Evolutionary conservation across 2,888 invertebrate genomes (phyloP), one percentile per base, ranked within the genome.

Genomic region (Latrodectus hesperus): DNA sequence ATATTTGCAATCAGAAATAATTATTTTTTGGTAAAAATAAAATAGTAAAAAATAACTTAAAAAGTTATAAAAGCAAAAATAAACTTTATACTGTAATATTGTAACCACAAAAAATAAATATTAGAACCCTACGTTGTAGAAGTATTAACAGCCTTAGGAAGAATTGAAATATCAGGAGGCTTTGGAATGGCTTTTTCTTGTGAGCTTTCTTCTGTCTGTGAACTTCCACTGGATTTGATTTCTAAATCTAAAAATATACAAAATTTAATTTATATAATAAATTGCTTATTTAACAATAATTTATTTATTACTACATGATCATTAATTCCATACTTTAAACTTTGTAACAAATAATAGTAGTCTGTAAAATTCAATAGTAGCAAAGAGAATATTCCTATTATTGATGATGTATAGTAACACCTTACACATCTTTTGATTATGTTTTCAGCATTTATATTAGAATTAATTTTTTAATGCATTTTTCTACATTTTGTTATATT

Each of bases 81-180:
- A 22, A 22, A 22, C 22, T 22, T 26, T 12, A 26, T 26, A 38
- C 49, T 49, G 22, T 38, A 71, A 22, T 22, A 17, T 71, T 0
- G 0, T 71, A 16, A 12, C 12, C 0, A 60, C 60, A 60, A 60
- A 60, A 60, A 12, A 60, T 60, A 60, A 60, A 6, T 60, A 60
- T 60, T 14, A 55, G 38, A 38, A 6, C 38, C 38, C 1, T 38
- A 81, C 81, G n/a, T 38, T 65, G 73, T n/a, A n/a, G 65, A 52
- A 60, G 74, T 71, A 78, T 82, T 78, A n/a, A 78, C 70, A 71
- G 26, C 10, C 73, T 82, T 82, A 49, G 82, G 55, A 78, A 77
- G 78, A 12, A 87, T 64, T 67, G 87, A 77, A 26, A 87, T 72
- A 82, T 87, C 87, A 73, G 87, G 87, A 9, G 87, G 87, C 68